phyloP scores from a whole-genome alignment of 1,140 invertebrate species.

The Cepaea nemoralis region DNA sequence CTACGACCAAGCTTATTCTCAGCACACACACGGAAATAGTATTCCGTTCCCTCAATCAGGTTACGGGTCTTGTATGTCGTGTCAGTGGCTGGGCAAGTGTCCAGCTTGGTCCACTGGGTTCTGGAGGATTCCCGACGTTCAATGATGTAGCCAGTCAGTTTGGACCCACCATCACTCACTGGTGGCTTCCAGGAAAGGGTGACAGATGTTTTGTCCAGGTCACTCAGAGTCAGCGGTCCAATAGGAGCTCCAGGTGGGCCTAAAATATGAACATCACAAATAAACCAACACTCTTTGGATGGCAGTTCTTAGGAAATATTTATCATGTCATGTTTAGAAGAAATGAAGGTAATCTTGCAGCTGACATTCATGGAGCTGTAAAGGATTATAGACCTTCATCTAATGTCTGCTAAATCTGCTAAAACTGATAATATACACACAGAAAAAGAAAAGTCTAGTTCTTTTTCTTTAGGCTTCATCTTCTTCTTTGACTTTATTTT shows the following conservation, averaged over 20 bases:
- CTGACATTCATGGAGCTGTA: no score
- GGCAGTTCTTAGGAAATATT: no score
- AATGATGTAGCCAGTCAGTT: conserved; percentile 68
- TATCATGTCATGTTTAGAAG: no score
- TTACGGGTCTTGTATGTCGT: conserved; percentile 87
- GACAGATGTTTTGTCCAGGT: conserved; percentile 72
- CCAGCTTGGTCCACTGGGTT: conserved; percentile 85
- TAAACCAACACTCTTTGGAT: no score
- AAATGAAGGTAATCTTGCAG: no score
- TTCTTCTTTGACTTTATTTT: conserved; percentile 89
- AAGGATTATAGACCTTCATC: no score
- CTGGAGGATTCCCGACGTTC: conserved; percentile 76
- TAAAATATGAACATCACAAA: no score
- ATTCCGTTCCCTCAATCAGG: conserved; percentile 83
- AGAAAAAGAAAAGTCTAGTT: conserved; percentile 62
- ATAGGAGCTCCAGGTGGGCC: conserved; percentile 87
- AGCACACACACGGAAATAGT: conserved; percentile 93
- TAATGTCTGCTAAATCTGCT: no score
- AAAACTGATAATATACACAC: no score
- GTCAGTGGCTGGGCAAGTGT: conserved; percentile 48
- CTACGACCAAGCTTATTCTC: conserved; percentile 84
- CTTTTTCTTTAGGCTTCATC: conserved; percentile 68
- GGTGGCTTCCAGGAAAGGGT: conserved; percentile 68
- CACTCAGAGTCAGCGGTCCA: conserved; percentile 79
- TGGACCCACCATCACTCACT: conserved; percentile 66